Base-by-base conservation (phyloP, 2,113 vertebrate species). In the human region DNA sequence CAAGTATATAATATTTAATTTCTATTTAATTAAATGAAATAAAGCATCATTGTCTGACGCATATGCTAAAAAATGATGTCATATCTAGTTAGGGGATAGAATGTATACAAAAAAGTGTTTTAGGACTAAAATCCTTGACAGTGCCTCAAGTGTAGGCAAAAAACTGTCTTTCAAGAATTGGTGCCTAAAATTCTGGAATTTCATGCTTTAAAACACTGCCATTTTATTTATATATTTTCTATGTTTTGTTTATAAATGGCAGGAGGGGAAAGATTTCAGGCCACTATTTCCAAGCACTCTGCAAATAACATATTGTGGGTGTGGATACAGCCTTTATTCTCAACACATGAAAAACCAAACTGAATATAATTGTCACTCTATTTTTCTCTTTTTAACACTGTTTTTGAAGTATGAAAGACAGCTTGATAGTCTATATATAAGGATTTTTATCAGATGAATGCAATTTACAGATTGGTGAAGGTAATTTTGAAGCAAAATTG, bases 341-440 rank as follows among this genome's bases (percentile, higher is more conserved):
- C 88, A 88, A 91, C 90, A 96, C 94, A 95, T 79, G 93, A 96
- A 95, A 95, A 95, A 79, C 88, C 86, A 98, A 98, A 96, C 81
- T 97, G 88, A 81, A 93, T 96, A 81, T 96, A 97, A 97, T 97
- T 96, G 90, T 95, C 97, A 93, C 84, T 90, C 94, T 93, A 93
- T 95, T 97, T 64, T 97, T 97, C 95, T 95, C 83, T 93, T 95
- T 96, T 88, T 93, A 96, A 96, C 96, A 88, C 96, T 97, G 94
- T 92, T 96, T 98, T 96, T 97, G 97, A 97, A 98, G 90, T 95
- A 85, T 93, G 90, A 82, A 81, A 78, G 90, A 88, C 96, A 97
- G 96, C 96, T 85, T 89, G 72, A 94, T 93, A 76, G 93, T 96
- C 94, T 89, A 30, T 89, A 82, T 95, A 82, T 95, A 92, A 93